Evolutionary conservation across 2,888 invertebrate species (phyloP).

Genomic region (Hylaea fasciaria): DNA sequence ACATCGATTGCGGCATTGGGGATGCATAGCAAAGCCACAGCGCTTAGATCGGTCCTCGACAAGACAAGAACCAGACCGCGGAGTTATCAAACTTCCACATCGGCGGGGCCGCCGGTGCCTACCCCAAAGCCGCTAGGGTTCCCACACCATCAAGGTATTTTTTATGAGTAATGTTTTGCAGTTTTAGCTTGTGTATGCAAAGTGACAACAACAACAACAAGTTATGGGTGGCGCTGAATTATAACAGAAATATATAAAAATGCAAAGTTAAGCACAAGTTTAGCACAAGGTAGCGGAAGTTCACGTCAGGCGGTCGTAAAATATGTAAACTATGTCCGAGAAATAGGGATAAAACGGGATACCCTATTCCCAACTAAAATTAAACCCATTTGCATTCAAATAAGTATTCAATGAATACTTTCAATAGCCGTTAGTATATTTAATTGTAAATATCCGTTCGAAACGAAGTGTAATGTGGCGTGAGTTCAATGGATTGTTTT

Average conservation of each 20-base stretch:
- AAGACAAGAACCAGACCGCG: slow-evolving; percentile 13
- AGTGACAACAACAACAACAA: too few species aligned
- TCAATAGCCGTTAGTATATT: slow-evolving; percentile 19
- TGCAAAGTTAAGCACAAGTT: too few species aligned
- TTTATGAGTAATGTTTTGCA: too few species aligned
- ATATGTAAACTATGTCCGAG: not conserved
- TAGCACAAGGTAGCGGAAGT: not conserved
- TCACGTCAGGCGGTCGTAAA: not conserved
- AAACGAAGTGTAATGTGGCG: slow-evolving; percentile 22
- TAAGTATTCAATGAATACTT: slow-evolving; percentile 34
- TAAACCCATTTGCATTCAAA: slow-evolving; percentile 32
- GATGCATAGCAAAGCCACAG: slow-evolving; percentile 12
- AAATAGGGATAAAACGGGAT: not conserved
- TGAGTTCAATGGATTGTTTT: slow-evolving; percentile 13
- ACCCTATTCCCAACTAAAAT: slow-evolving; percentile 21
- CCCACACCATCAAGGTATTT: not conserved
- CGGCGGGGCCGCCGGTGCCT: not conserved
- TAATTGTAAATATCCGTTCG: slow-evolving; percentile 26
- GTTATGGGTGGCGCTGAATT: too few species aligned
- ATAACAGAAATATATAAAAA: too few species aligned
- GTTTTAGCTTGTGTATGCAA: too few species aligned
- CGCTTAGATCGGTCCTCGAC: slow-evolving; percentile 18
- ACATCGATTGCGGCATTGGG: slow-evolving; percentile 10
- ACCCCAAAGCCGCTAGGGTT: slow-evolving; percentile 4
- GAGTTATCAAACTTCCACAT: slow-evolving; percentile 23